Conservation (phyloP, 2,113 vertebrate species). For the Prietella phreatophila region DNA sequence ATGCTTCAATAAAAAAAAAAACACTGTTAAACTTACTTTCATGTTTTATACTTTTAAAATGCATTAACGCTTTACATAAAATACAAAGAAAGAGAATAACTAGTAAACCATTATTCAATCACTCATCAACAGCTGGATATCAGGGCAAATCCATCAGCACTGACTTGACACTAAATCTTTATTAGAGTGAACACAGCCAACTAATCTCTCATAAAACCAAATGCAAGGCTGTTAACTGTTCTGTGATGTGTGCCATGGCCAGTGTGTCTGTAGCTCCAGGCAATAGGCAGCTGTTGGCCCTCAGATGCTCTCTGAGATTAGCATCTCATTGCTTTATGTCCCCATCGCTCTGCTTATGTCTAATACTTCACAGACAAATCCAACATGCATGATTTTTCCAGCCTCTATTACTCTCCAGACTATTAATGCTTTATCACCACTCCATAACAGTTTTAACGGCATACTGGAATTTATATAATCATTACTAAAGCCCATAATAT, state of each 20-base stretch:
- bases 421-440: conserved; percentile 40
- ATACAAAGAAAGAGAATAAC: background rate
- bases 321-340: conserved; percentile 17
- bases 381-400: conserved; percentile 41
- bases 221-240: conserved; percentile 53
- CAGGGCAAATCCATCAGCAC: background rate
- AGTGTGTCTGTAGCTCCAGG: conserved; percentile 44
- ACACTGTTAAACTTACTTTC: background rate
- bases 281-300: conserved; percentile 26
- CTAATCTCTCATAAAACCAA: conserved; percentile 54
- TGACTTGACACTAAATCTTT: conserved; percentile 42
- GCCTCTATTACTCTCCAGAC: conserved; percentile 43
- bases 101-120: background rate
- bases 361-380: conserved; percentile 61
- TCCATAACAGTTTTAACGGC: conserved; percentile 56
- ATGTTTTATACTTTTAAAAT: background rate
- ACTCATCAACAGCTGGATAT: background rate
- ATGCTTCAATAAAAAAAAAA: conserved; percentile 26
- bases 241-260: conserved; percentile 40
- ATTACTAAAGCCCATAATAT: background rate
- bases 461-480: conserved; percentile 17
- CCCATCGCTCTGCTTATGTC: conserved; percentile 41
- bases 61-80: background rate
- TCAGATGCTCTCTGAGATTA: conserved; percentile 60
- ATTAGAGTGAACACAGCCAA: conserved; percentile 35